Conservation (phyloP, 2,113 vertebrate genomes). For the Elephantulus edwardii region DNA sequence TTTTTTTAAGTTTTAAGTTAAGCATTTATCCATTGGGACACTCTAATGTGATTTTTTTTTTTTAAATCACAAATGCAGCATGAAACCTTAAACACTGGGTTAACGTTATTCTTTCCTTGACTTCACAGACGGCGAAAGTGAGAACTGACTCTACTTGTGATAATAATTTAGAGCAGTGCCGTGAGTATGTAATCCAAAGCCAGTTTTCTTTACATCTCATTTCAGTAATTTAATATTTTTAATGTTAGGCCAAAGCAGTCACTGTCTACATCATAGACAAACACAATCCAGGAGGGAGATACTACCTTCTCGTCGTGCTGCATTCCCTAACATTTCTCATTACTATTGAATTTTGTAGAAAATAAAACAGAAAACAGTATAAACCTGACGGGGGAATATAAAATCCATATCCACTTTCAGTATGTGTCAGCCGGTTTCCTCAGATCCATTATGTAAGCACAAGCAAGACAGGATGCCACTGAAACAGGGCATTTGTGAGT, state of each 20-base stretch:
- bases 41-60: not conserved
- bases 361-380: not conserved
- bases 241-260: not conserved
- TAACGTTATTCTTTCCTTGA: constrained; percentile 3
- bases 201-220: not conserved
- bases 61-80: not conserved
- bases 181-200: not conserved
- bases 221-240: constrained; percentile 11
- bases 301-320: not conserved
- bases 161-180: constrained; percentile 38
- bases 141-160: not conserved
- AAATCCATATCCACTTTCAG: constrained; percentile 3
- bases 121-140: constrained; percentile 22
- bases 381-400: not conserved
- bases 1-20: too few species aligned
- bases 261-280: not conserved
- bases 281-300: not conserved
- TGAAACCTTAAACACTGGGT: not conserved
- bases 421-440: not conserved
- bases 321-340: not conserved
- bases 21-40: too few species aligned
- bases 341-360: not conserved
- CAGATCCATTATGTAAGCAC: not conserved
- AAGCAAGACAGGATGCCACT: not conserved
- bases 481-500: not conserved